Evolutionary conservation across 2,888 invertebrate genomes (phyloP).

Genomic region (Dichetophora obliterata): DNA sequence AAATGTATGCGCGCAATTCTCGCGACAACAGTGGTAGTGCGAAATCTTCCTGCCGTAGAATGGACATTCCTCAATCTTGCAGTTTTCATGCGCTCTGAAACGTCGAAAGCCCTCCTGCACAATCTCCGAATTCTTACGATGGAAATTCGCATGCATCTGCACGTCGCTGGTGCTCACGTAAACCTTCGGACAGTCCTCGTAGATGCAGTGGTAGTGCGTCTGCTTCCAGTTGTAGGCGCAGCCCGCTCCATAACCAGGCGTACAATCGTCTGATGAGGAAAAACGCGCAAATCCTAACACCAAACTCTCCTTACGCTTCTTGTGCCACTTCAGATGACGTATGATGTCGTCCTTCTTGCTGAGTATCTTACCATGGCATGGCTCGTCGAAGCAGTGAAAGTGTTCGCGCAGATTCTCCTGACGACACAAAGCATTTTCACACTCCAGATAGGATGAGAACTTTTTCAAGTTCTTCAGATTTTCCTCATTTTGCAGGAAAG

Average conservation of each 20-base stretch:
- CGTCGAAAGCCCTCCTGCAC: conserved; percentile 98
- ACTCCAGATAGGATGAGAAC: conserved; percentile 68
- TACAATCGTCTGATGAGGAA: conserved; percentile 95
- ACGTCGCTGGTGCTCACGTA: conserved; percentile 99
- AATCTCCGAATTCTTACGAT: conserved; percentile 97
- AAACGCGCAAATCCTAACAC: conserved; percentile 89
- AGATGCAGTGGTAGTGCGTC: conserved; percentile 90
- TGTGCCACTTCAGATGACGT: conserved; percentile 98
- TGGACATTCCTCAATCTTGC: conserved; percentile 89
- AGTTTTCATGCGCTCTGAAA: conserved; percentile 96
- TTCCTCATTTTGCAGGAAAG: conserved; percentile 64
- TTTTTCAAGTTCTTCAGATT: conserved; percentile 66
- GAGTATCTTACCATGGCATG: conserved; percentile 84
- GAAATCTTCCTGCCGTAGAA: conserved; percentile 96
- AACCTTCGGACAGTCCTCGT: conserved; percentile 93
- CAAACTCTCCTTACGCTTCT: conserved; percentile 96
- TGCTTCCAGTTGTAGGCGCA: conserved; percentile 86
- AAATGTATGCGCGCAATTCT: conserved; percentile 94
- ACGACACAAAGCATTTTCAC: conserved; percentile 66
- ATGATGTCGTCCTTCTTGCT: conserved; percentile 99
- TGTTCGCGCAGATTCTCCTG: conserved; percentile 79
- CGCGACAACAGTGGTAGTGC: conserved; percentile 95
- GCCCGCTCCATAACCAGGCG: conserved; percentile 80
- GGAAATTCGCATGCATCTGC: conserved; percentile 99
- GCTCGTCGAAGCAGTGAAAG: conserved; percentile 86